A percentile compares a stretch with the other conserved stretches of the same genome.
Conservation (phyloP, 2,888 invertebrate species). For the Myathropa florea region DNA sequence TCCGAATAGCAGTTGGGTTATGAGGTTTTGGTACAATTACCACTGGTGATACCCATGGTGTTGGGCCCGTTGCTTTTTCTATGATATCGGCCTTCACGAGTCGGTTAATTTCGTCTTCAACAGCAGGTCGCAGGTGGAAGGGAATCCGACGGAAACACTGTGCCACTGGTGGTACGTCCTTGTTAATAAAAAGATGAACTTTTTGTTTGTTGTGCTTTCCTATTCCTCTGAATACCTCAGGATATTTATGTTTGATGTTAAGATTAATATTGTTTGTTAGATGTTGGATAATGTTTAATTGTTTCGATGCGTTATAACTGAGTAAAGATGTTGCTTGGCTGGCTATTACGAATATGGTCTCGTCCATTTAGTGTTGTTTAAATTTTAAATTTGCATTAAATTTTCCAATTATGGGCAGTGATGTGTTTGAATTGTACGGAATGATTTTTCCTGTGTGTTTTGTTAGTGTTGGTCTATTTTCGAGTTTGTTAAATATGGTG, state of each 20-base stretch:
- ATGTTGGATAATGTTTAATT: background rate
- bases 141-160: constrained; percentile 24
- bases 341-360: background rate
- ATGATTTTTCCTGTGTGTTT: no score
- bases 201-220: background rate
- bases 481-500: background rate
- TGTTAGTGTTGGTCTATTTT: no score
- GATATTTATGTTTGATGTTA: background rate
- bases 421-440: no score
- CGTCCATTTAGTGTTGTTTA: background rate
- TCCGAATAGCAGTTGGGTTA: background rate
- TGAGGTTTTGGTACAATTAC: constrained; percentile 2
- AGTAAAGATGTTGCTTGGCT: background rate
- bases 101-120: constrained; percentile 28
- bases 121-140: constrained; percentile 4
- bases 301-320: background rate
- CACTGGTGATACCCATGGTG: constrained; percentile 16
- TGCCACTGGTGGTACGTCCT: background rate
- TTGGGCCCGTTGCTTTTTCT: constrained; percentile 10
- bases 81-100: constrained; percentile 10
- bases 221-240: constrained; percentile 8
- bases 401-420: background rate
- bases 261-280: background rate
- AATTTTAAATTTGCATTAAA: background rate
- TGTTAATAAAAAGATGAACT: background rate